These are phyloP conservation scores for Tauraco erythrolophus DNA, from an alignment of 2,113 vertebrate genomes.

Conservation along the genomic window DNA sequence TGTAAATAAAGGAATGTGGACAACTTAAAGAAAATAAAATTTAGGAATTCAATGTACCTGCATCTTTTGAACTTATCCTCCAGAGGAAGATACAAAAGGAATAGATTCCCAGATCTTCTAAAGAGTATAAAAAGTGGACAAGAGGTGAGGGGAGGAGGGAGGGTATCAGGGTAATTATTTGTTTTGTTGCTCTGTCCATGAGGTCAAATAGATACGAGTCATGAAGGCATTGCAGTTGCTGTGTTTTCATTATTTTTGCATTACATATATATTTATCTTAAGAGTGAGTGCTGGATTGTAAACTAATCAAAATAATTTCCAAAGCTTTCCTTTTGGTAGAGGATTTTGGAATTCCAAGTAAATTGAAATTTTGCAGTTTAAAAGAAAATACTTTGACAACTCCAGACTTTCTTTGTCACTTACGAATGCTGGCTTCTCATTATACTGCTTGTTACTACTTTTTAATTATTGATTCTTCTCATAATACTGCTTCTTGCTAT, in stretches of 20 bases:
- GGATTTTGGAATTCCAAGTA: background rate
- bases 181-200: background rate
- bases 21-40: background rate
- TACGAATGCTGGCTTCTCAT: background rate
- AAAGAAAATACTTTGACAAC: background rate
- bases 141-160: too few relatives aligned
- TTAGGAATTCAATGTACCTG: background rate
- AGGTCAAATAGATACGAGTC: background rate
- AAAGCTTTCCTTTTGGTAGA: background rate
- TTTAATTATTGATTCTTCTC: background rate
- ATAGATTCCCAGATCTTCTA: background rate
- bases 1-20: background rate
- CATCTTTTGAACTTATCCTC: background rate
- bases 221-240: accelerated
- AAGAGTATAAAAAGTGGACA: background rate
- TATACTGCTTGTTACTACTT: background rate
- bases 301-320: background rate
- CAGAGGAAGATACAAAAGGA: background rate
- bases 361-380: background rate
- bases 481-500: background rate
- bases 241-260: background rate
- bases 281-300: background rate
- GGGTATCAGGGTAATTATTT: background rate
- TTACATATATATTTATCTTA: background rate
- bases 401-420: background rate